phyloP scores from a whole-genome alignment of 2,888 invertebrate genomes.

The Pollenia amentaria region DNA sequence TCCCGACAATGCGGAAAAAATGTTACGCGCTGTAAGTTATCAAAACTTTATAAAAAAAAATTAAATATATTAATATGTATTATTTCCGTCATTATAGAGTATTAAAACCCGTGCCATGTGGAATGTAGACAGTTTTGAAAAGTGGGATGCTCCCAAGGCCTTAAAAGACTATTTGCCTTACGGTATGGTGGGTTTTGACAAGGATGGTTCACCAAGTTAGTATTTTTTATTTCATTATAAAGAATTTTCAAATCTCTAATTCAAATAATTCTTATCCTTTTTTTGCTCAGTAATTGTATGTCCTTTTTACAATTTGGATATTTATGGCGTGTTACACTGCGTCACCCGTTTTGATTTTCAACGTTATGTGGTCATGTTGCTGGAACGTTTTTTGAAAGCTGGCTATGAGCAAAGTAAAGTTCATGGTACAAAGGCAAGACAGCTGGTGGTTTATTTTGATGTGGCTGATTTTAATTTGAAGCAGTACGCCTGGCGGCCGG shows the following conservation, averaged over 20 bases:
- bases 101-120: slow-evolving; percentile 85
- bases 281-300: slow-evolving; percentile 89
- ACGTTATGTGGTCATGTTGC: slow-evolving; percentile 87
- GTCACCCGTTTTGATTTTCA: slow-evolving; percentile 90
- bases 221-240: not conserved
- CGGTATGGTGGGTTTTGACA: slow-evolving; percentile 92
- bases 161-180: slow-evolving; percentile 90
- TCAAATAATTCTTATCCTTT: not conserved
- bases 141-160: slow-evolving; percentile 90
- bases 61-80: not conserved
- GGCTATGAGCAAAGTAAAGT: slow-evolving; percentile 87
- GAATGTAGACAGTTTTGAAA: slow-evolving; percentile 89
- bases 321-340: slow-evolving; percentile 92
- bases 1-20: slow-evolving; percentile 94
- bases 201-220: slow-evolving; percentile 90
- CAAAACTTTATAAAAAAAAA: too few relatives aligned
- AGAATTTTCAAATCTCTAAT: not conserved
- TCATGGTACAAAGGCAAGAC: slow-evolving; percentile 87
- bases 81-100: slow-evolving; percentile 75
- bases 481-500: slow-evolving; percentile 94
- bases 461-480: slow-evolving; percentile 91
- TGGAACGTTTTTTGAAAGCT: slow-evolving; percentile 88
- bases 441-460: slow-evolving; percentile 90
- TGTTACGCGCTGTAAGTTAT: slow-evolving; percentile 92
- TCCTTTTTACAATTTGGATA: slow-evolving; percentile 92